Conservation (phyloP, 2,888 invertebrate genomes). For the Diaprepes abbreviatus region DNA sequence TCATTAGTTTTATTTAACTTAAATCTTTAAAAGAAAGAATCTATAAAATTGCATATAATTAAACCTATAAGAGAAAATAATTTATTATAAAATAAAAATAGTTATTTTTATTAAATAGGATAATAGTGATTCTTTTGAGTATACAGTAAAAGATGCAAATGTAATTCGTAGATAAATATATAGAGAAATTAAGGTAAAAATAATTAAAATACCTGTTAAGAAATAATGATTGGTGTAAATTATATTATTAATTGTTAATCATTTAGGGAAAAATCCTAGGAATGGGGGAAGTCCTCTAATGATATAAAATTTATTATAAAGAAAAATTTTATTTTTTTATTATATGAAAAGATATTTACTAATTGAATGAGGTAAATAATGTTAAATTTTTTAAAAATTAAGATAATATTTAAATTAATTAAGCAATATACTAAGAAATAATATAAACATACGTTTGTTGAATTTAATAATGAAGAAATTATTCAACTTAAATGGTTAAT, state of each 20-base stretch:
- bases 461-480: slow-evolving; percentile 55
- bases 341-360: slow-evolving; percentile 66
- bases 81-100: no score
- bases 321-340: slow-evolving; percentile 68
- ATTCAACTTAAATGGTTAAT: slow-evolving; percentile 75
- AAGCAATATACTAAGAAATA: slow-evolving; percentile 70
- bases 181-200: no score
- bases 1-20: no score
- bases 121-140: no score
- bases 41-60: no score
- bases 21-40: no score
- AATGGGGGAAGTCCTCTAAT: slow-evolving; percentile 73
- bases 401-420: slow-evolving; percentile 65
- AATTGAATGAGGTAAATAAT: slow-evolving; percentile 71
- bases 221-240: slow-evolving; percentile 67
- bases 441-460: no score
- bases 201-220: slow-evolving; percentile 55
- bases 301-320: slow-evolving; percentile 72
- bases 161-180: no score
- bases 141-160: no score
- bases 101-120: no score
- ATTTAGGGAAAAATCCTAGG: slow-evolving; percentile 75
- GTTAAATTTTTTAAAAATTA: slow-evolving; percentile 69
- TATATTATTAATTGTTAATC: slow-evolving; percentile 72
- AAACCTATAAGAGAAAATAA: no score